Base-by-base conservation (phyloP, 2,888 invertebrate species). In the Pyrrhosoma nymphula region DNA sequence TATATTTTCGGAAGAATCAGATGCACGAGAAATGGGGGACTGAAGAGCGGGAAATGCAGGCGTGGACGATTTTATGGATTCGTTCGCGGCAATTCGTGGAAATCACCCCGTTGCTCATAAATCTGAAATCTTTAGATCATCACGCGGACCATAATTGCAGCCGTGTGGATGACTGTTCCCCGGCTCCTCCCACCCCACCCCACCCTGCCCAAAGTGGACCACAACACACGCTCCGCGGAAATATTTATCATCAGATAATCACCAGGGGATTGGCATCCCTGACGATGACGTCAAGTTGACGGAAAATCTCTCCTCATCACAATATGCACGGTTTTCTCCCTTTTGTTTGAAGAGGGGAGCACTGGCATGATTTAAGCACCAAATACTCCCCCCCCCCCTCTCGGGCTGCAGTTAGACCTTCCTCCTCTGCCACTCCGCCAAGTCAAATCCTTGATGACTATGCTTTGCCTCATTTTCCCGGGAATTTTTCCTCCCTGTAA, bases 91-190 rank as follows among this genome's bases (percentile, higher is more conserved):
- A 30, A 82, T 82, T 82, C 75, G 75, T 1, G 75, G 30, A 82
- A 82, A 82, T 35, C 75, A 82, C 30, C 60, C 30, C 75, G n/a
- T 35, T 10, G 75, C 75, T 82, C 75, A 35, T 82, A 82, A 82
- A 82, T 82, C 75, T 35, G 75, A 35, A 82, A 82, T 82, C 75
- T 82, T 82, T 82, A 82, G 75, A 82, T 82, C 30, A 82, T 82
- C 75, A 30, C 14, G 75, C 35, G 35, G 75, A n/a, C 2, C 75
- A n/a, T 82, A 82, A 82, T 82, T 82, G 75, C 75, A 35, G 30
- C 75, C 75, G 75, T 30, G 14, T 82, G 75, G 16, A 82, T 26
- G 75, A 10, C 35, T 30, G 75, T 10, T 0, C 12, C 23, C 23
- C 2, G 6, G 16, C 60, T 60, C 60, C 35, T n/a, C 8, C 2